Base-by-base conservation (phyloP, 30 jellyfish, hydroid and myxozoan genomes). In the Hydractinia symbiolongicarpus region DNA sequence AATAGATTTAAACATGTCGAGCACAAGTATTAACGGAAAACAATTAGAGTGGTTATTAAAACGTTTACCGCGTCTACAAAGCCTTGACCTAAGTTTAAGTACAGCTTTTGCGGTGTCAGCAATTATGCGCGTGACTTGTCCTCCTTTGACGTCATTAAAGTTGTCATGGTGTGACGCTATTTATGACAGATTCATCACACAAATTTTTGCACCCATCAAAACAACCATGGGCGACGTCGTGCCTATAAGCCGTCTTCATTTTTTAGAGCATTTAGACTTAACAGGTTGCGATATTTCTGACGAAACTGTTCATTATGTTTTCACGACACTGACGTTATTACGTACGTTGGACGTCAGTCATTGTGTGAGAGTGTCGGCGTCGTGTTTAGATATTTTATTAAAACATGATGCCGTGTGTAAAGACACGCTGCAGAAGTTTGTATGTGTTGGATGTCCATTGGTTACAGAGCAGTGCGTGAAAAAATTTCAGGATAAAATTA, bases 131-230 rank as follows among this genome's bases (percentile, higher is more conserved):
- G 86, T 89, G 49, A 56, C 50, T 13, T 86, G 88, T 72, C 88
- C 96, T 5, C 95, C 80, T 14, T 67, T 91, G 10, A 77, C 76
- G 49, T 52, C 68, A 16, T 71, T 91, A 50, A 88, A 87, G 54
- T 76, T 91, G 53, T 82, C 98, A 9, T 91, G 95, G 93, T 86
- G 98, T 66, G 90, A 73, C 53, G 96, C 86, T 51, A 87, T 91
- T 5, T 82, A 55, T 55, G 98, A 91, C 72, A 78, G 81, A 17
- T 49, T 86, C 19, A 55, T 91, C 50, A 68, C 55, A 53, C 87
- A 84, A 61, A 79, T 91, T 64, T 56, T 91, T 5, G 79, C 90
- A 11, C 95, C 94, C 11, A 14, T 83, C 54, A 68, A 54, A 52
- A 51, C 51, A 52, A 68, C 40, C 72, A 84, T 30, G 67, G 55